Percentiles rank a stretch among this genome's conserved stretches.
These are phyloP conservation scores for Drosophila kokeensis DNA, from an alignment of 2,888 invertebrate species.

Conservation along the genomic window DNA sequence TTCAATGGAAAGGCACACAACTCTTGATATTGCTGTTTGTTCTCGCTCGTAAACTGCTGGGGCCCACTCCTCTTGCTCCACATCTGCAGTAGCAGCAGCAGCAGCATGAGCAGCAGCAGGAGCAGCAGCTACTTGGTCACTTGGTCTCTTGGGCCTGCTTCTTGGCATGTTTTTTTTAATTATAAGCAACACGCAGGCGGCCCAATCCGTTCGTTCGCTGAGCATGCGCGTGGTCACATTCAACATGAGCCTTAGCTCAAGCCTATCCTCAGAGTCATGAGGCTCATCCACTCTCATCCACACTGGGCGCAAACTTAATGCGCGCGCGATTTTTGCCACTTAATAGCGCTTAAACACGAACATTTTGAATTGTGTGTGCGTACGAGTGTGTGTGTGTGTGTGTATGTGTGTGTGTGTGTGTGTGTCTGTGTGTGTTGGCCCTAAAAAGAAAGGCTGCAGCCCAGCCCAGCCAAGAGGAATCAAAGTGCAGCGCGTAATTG, in stretches of 20 bases:
- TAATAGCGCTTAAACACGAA: conserved; percentile 84
- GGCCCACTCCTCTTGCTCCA: conserved; percentile 4
- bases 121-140: conserved; percentile 1
- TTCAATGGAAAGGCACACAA: conserved; percentile 83
- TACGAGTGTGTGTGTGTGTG: neutral
- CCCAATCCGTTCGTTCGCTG: conserved; percentile 50
- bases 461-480: conserved; percentile 36
- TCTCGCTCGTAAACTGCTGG: neutral
- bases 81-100: neutral
- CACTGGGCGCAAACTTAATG: conserved; percentile 61
- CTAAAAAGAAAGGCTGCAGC: conserved; percentile 27
- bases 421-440: conserved; percentile 8
- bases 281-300: conserved; percentile 34
- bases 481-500: conserved; percentile 81
- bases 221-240: conserved; percentile 78
- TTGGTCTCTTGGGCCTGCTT: conserved; percentile 14
- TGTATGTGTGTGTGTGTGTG: conserved; percentile 1
- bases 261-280: conserved; percentile 6
- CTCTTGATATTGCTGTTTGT: conserved; percentile 64
- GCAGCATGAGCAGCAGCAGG: neutral
- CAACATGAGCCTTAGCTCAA: conserved; percentile 33
- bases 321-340: conserved; percentile 81
- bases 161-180: conserved; percentile 79
- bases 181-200: conserved; percentile 81
- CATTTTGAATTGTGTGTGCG: conserved; percentile 76